Percentiles rank a stretch among this genome's conserved stretches.
Conservation (phyloP, 2,113 vertebrate genomes). For the Pachycephala philippinensis region DNA sequence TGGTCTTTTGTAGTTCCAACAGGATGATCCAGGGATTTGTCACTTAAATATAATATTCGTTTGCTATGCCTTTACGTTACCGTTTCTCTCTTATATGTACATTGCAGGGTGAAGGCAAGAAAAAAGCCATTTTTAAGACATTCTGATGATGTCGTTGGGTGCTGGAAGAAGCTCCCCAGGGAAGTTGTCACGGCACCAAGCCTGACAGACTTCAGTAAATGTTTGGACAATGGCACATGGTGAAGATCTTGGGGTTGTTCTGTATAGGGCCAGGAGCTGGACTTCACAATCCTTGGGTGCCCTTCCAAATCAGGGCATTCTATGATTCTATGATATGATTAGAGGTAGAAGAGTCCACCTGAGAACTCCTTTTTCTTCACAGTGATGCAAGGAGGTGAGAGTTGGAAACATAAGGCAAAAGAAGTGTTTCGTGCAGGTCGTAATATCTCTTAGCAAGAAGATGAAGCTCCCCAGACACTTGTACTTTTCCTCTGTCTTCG, state of each 20-base stretch:
- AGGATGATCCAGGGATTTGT: background rate
- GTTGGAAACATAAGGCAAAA: background rate
- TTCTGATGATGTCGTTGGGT: background rate
- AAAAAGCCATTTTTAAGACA: background rate
- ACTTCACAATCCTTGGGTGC: background rate
- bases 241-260: background rate
- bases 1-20: background rate
- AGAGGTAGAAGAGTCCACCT: background rate
- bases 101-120: background rate
- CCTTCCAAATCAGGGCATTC: background rate
- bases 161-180: background rate
- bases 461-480: background rate
- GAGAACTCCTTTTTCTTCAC: background rate
- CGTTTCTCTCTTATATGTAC: background rate
- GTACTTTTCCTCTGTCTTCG: background rate
- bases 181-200: rapidly evolving
- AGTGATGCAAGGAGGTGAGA: background rate
- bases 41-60: background rate
- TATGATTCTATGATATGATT: background rate
- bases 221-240: background rate
- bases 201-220: background rate
- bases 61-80: background rate
- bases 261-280: background rate
- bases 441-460: background rate
- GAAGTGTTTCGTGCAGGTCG: background rate